phyloP scores from a whole-genome alignment of 2,888 invertebrate genomes.

The Notodonta dromedarius region DNA sequence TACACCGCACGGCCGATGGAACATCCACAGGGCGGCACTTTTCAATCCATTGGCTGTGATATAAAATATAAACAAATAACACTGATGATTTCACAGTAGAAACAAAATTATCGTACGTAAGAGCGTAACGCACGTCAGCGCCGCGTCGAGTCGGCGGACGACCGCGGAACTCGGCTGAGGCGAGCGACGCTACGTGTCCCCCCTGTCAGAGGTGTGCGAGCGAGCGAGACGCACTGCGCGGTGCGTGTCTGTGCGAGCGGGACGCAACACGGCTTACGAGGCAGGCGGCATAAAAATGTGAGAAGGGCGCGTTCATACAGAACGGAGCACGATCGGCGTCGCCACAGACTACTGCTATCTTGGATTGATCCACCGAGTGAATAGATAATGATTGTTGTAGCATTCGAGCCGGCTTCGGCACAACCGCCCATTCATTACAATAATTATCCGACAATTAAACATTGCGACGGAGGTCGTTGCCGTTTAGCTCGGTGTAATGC shows the following conservation, averaged over 20 bases:
- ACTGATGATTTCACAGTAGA: conserved; percentile 73
- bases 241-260: conserved; percentile 35
- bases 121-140: conserved; percentile 79
- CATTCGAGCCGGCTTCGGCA: conserved; percentile 55
- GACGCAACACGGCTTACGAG: conserved; percentile 54
- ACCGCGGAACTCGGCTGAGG: conserved; percentile 70
- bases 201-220: conserved; percentile 57
- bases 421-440: conserved; percentile 69
- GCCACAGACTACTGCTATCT: conserved; percentile 52
- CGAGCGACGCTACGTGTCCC: conserved; percentile 74
- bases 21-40: conserved; percentile 61
- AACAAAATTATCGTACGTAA: conserved; percentile 62
- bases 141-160: conserved; percentile 79
- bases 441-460: conserved; percentile 69
- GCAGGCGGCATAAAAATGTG: conserved; percentile 69
- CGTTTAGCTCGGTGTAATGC: conserved; percentile 42
- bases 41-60: conserved; percentile 65
- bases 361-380: conserved; percentile 69
- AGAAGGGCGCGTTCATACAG: conserved; percentile 65
- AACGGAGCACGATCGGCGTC: conserved; percentile 53
- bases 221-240: conserved; percentile 51
- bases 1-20: conserved; percentile 62
- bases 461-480: conserved; percentile 65
- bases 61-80: conserved; percentile 80
- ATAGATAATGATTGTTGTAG: conserved; percentile 66